Evolutionary conservation across 2,113 vertebrate genomes (phyloP).

Genomic region (Guaruba guarouba): DNA sequence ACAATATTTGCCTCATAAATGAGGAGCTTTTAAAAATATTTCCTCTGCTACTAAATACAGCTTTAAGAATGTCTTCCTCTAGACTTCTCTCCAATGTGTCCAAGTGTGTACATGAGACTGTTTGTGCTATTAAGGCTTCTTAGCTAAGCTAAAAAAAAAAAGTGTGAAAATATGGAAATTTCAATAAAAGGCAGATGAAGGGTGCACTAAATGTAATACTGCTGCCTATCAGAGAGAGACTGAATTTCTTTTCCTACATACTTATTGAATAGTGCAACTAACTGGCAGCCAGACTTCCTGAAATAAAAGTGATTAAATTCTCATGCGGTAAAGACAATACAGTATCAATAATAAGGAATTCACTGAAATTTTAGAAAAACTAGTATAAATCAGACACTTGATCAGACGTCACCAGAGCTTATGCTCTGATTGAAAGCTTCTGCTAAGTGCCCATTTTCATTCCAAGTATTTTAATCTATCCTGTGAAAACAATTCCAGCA

Average conservation of each 20-base stretch:
- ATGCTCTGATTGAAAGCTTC: background rate
- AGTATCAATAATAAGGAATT: background rate
- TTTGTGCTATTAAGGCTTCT: background rate
- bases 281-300: background rate
- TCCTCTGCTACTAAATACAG: background rate
- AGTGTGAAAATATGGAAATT: background rate
- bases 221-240: background rate
- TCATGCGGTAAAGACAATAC: background rate
- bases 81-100: background rate
- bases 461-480: background rate
- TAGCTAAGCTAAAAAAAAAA: background rate
- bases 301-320: background rate
- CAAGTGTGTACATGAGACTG: rapidly evolving
- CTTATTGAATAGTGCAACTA: background rate
- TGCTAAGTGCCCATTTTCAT: background rate
- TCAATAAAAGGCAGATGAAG: background rate
- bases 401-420: background rate
- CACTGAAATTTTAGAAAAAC: background rate
- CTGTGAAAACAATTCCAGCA: background rate
- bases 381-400: background rate
- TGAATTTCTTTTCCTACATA: background rate
- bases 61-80: background rate
- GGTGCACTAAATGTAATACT: background rate
- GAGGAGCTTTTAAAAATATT: background rate
- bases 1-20: background rate